Evolutionary conservation across 2,113 vertebrate genomes (phyloP).

Genomic region (Myodes glareolus): DNA sequence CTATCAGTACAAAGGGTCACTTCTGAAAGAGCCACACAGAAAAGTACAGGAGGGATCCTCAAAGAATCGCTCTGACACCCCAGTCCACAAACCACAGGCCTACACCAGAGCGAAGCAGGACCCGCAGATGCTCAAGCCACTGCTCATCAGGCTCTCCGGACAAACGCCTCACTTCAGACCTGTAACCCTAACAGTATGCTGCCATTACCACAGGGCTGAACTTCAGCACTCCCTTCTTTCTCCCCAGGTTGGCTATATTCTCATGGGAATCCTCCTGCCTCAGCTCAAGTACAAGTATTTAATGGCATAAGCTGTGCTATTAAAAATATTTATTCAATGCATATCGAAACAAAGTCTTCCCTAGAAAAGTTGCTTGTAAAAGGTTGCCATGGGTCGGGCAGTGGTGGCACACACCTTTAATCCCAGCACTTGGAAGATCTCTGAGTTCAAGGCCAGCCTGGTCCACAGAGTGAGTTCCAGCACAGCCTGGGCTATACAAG

Average conservation of each 20-base stretch:
- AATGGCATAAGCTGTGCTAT: neutral
- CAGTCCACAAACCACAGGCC: neutral
- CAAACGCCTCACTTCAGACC: slow-evolving; percentile 25
- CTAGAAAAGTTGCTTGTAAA: slow-evolving; percentile 35
- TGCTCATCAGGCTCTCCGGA: slow-evolving; percentile 44
- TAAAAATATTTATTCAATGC: slow-evolving; percentile 68
- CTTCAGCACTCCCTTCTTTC: slow-evolving; percentile 28
- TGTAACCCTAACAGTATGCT: neutral
- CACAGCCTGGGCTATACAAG: neutral
- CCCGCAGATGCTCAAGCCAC: slow-evolving; percentile 14
- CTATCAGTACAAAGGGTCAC: slow-evolving; percentile 50
- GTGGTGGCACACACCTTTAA: neutral
- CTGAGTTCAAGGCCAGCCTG: neutral
- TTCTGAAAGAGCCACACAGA: slow-evolving; percentile 37
- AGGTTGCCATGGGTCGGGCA: neutral
- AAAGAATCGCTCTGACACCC: neutral
- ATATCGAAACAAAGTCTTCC: neutral
- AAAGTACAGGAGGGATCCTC: slow-evolving; percentile 26
- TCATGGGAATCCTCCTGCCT: neutral
- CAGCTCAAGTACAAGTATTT: neutral
- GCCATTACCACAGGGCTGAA: slow-evolving; percentile 63
- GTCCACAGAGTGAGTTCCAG: neutral
- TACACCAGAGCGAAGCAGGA: slow-evolving; percentile 39
- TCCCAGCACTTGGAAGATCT: neutral
- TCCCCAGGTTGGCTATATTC: neutral